Percentiles rank a stretch among this genome's conserved stretches.
Conservation (phyloP, 2,113 vertebrate species). For the Chaenogobius annularis region DNA sequence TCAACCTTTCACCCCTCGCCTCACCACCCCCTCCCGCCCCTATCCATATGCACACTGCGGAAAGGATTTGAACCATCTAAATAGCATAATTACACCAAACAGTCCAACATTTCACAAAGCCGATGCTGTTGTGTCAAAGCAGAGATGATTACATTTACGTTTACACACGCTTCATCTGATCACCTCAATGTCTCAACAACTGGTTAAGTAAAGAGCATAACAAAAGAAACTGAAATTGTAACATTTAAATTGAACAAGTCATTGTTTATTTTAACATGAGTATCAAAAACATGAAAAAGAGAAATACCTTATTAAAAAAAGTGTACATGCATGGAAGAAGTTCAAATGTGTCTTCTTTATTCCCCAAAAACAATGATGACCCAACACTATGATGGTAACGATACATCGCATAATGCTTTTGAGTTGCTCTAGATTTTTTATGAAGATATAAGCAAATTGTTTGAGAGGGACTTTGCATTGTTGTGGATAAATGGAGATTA, state of each 20-base stretch:
- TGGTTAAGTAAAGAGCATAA: background rate
- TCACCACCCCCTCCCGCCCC: slow-evolving; percentile 35
- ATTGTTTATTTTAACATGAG: background rate
- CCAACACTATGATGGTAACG: background rate
- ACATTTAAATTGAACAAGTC: background rate
- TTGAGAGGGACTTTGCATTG: background rate
- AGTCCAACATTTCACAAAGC: background rate
- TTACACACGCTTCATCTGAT: background rate
- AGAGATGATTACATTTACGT: background rate
- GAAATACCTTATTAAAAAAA: background rate
- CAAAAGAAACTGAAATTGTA: background rate
- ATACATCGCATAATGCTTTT: background rate
- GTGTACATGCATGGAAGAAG: slow-evolving; percentile 2
- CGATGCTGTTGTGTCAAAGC: background rate
- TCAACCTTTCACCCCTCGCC: slow-evolving; percentile 54
- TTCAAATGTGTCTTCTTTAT: background rate
- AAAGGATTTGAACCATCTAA: background rate
- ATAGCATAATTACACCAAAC: background rate
- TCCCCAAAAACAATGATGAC: too few relatives aligned
- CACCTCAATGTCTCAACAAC: background rate
- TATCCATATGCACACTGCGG: slow-evolving; percentile 3
- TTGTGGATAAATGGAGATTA: background rate
- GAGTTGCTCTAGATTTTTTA: background rate
- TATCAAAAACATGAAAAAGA: background rate
- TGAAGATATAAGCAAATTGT: background rate